Conservation (phyloP, 2,797 vertebrate genomes). For the Pipistrellus kuhlii region DNA sequence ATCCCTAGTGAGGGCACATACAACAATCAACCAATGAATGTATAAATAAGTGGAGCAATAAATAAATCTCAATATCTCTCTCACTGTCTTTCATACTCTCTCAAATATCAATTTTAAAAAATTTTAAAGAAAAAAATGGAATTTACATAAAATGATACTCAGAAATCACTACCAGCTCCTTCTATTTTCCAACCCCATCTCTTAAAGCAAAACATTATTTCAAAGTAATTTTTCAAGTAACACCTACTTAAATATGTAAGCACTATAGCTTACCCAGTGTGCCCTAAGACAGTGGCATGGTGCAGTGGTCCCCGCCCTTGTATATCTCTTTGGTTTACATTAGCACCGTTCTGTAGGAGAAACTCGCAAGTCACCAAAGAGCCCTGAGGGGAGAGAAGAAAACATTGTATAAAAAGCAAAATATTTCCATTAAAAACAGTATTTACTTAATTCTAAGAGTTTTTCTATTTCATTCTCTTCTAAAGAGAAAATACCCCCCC, state of each 20-base stretch:
- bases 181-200: constrained; percentile 46
- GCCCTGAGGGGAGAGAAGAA: constrained; percentile 88
- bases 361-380: constrained; percentile 98
- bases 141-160: not conserved
- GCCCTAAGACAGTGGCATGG: constrained; percentile 96
- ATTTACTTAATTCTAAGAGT: constrained; percentile 31
- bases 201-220: constrained; percentile 41
- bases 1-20: not conserved
- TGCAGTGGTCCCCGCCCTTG: constrained; percentile 96
- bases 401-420: not conserved
- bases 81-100: not conserved
- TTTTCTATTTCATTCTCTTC: constrained; percentile 22
- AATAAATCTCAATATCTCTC: not conserved
- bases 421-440: constrained; percentile 46
- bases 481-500: not conserved
- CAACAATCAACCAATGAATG: not conserved
- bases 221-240: constrained; percentile 56
- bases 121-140: not conserved
- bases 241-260: not conserved
- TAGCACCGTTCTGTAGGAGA: constrained; percentile 97
- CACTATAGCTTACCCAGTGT: constrained; percentile 92
- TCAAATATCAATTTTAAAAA: not conserved
- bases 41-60: not conserved
- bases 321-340: constrained; percentile 95
- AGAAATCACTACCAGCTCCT: constrained; percentile 27